Evolutionary conservation across 2,888 invertebrate genomes (phyloP).

Genomic region (Ectemnius cavifrons): DNA sequence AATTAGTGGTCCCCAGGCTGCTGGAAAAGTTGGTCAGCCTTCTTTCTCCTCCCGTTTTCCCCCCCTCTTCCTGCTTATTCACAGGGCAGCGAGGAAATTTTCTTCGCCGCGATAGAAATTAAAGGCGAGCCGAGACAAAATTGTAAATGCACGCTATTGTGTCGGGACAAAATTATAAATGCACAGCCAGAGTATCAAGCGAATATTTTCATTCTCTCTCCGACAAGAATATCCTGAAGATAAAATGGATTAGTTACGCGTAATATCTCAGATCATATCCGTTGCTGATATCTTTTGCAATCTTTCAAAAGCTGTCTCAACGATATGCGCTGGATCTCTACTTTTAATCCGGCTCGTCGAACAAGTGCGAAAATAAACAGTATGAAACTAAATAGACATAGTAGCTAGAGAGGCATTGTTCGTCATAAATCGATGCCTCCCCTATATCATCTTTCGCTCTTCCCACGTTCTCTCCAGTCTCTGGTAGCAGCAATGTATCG

Average conservation of each 20-base stretch:
- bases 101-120: conserved; percentile 29
- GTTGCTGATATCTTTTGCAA: too few species aligned
- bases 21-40: conserved; percentile 25
- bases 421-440: too few species aligned
- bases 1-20: conserved; percentile 46
- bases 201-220: not conserved
- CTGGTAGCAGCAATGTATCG: too few species aligned
- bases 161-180: not conserved
- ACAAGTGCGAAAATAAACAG: not conserved
- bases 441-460: too few species aligned
- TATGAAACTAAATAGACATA: too few species aligned
- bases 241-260: too few species aligned
- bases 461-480: too few species aligned
- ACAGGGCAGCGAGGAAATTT: conserved; percentile 8
- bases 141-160: not conserved
- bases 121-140: conserved; percentile 8
- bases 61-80: too few species aligned
- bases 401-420: too few species aligned
- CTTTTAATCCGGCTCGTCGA: not conserved
- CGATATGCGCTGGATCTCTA: not conserved
- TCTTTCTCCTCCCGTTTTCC: not conserved
- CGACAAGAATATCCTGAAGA: not conserved
- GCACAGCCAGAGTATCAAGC: not conserved
- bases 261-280: too few species aligned
- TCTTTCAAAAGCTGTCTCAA: too few species aligned